A percentile compares a stretch with the other conserved stretches of the same genome.
Evolutionary conservation across 2,888 invertebrate species (phyloP).

Genomic region (Drosophila prolongata): DNA sequence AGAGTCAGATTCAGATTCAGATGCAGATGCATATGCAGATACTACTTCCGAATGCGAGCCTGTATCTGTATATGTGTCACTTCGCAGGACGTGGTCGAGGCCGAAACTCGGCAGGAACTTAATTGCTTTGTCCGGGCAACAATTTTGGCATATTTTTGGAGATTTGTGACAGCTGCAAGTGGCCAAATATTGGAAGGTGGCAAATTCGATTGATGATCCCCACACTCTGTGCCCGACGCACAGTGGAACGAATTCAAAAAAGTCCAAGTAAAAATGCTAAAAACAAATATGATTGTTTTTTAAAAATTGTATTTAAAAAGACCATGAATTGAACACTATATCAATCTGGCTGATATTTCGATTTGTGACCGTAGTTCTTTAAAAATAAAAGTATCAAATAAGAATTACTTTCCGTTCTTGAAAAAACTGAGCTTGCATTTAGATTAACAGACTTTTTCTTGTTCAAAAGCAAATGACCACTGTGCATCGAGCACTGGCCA

Average conservation of each 20-base stretch:
- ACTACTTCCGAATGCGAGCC: not conserved
- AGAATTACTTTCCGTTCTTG: too few species aligned
- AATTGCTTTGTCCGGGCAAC: constrained; percentile 50
- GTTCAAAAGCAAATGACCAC: too few species aligned
- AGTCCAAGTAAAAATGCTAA: too few species aligned
- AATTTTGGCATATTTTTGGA: constrained; percentile 42
- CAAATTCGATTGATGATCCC: constrained; percentile 20
- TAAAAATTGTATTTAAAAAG: too few species aligned
- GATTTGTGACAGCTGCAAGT: constrained; percentile 44
- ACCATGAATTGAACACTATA: too few species aligned
- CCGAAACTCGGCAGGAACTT: constrained; percentile 31
- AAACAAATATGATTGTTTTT: too few species aligned
- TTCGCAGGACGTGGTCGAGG: constrained; percentile 8
- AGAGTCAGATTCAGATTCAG: not conserved
- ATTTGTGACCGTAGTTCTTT: too few species aligned
- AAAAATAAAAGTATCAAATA: too few species aligned
- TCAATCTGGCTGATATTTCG: too few species aligned
- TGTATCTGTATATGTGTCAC: constrained; percentile 15
- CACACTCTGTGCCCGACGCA: not conserved
- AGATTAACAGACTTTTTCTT: too few species aligned
- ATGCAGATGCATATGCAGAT: constrained; percentile 1
- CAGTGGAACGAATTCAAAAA: not conserved
- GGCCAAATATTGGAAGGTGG: constrained; percentile 18
- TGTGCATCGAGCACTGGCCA: too few species aligned
- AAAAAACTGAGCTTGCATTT: too few species aligned